Base-by-base conservation (phyloP, 2,797 vertebrate genomes). In the Pangasius krempfi region DNA sequence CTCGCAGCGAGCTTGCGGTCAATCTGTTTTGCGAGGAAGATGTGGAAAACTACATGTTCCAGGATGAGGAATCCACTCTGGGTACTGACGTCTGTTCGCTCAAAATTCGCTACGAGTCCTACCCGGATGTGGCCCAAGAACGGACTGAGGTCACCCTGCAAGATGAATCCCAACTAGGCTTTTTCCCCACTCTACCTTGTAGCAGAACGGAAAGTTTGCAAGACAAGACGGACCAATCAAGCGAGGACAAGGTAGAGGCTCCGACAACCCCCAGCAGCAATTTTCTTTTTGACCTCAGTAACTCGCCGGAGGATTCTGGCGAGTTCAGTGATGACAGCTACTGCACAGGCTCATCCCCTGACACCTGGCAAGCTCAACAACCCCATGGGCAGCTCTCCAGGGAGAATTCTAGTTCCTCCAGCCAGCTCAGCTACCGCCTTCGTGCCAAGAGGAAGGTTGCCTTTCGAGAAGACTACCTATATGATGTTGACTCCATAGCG, bases 1-100 rank as follows among this genome's bases (percentile, higher is more conserved):
- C 97, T 86, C 97, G 97, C 91, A 98, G 97, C 60, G 97, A 98
- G 93, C 96, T 98, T 54, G 97, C 97, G 79, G 97, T 98, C 91
- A 98, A 98, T 92, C 94, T 98, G 89, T 98, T 98, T 94, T 97
- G 97, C 2, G 97, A 98, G 94, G 97, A 97, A 93, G 97, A 98
- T 84, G 97, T 98, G 91, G 97, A 97, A 93, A 98, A 97, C 94
- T 98, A 98, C 91, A 98, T 98, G 97, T 97, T 98, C 5, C 97
- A 98, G 0, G 97, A 97, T 0, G 97, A 98, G 0, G 97, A 98
- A 54, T 97, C 97, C 33, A 97, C 96, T 84, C 94, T 97, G 88
- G 96, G 97, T 89, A 97, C 96, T 78, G 97, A 98, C 1, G 97
- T 97, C 88, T 97, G 97, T 93, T 98, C 97, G 85, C 94, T 98